These are phyloP conservation scores for Taxidea taxus DNA, from an alignment of 2,113 vertebrate genomes.

Conservation along the genomic window DNA sequence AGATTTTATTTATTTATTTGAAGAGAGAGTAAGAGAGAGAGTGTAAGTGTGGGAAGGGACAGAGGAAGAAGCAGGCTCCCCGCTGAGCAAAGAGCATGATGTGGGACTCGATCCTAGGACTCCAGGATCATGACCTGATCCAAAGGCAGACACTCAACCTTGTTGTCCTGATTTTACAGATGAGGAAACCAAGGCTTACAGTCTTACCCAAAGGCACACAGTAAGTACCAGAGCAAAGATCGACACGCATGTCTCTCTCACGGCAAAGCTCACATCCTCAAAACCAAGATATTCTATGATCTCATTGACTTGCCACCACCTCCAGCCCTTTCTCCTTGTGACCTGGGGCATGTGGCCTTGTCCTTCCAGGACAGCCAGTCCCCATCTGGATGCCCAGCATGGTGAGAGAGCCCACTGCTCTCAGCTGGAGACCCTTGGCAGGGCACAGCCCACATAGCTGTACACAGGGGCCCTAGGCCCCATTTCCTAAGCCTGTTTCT, in stretches of 20 bases:
- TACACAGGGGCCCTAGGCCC: fast-evolving
- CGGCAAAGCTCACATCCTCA: background rate
- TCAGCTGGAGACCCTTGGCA: background rate
- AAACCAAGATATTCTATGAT: background rate
- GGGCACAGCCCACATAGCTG: background rate
- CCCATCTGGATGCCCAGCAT: background rate
- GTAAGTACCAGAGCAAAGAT: background rate
- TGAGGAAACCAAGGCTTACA: background rate
- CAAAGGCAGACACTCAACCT: too few relatives aligned
- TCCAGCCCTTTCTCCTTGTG: background rate
- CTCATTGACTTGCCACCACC: background rate
- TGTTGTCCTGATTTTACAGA: background rate
- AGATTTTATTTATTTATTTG: too few relatives aligned
- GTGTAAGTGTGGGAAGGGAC: too few relatives aligned
- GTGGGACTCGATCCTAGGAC: too few relatives aligned
- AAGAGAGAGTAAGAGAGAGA: too few relatives aligned
- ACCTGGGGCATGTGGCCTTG: background rate
- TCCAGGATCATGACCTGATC: too few relatives aligned
- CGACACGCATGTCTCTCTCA: background rate
- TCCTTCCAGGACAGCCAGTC: background rate
- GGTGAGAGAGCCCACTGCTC: background rate
- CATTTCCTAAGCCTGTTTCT: background rate
- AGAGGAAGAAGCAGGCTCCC: too few relatives aligned
- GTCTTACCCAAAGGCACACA: background rate
- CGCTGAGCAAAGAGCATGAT: too few relatives aligned